Conservation (phyloP, 2,797 vertebrate species). For the Rhinoraja longicauda region DNA sequence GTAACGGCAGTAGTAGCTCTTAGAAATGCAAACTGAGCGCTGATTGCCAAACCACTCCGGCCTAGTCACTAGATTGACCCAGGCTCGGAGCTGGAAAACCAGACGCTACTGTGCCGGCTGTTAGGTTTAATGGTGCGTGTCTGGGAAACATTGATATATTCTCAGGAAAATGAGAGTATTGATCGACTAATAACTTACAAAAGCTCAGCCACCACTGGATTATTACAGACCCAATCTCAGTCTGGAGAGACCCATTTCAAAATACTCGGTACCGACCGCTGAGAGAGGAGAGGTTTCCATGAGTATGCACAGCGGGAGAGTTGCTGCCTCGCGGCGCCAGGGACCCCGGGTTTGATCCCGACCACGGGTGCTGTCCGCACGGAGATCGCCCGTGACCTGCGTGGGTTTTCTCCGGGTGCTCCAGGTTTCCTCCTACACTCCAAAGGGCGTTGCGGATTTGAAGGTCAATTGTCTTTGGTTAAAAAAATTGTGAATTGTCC, state of each 20-base stretch:
- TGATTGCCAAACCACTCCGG: constrained; percentile 29
- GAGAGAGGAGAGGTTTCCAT: constrained; percentile 66
- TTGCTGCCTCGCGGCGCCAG: no score
- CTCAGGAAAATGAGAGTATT: constrained; percentile 66
- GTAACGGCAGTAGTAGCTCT: background rate
- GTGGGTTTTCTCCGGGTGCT: no score
- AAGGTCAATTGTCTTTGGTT: no score
- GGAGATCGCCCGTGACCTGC: no score
- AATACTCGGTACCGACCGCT: no score
- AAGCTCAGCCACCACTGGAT: constrained; percentile 62
- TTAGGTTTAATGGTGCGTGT: constrained; percentile 74
- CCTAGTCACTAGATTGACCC: constrained; percentile 40
- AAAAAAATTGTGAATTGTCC: no score
- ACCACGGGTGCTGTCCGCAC: no score
- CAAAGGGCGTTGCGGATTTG: no score
- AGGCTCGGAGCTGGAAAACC: constrained; percentile 60
- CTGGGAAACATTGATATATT: constrained; percentile 70
- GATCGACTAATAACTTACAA: constrained; percentile 70
- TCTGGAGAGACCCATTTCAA: constrained; percentile 60
- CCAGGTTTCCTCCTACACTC: no score
- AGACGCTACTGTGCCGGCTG: constrained; percentile 64
- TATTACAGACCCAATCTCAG: constrained; percentile 64
- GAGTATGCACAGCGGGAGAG: constrained; percentile 59
- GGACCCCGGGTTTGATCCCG: no score
- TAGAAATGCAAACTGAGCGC: background rate